Conservation (phyloP, 2,113 vertebrate genomes). For the Leptocoma aspasia region DNA sequence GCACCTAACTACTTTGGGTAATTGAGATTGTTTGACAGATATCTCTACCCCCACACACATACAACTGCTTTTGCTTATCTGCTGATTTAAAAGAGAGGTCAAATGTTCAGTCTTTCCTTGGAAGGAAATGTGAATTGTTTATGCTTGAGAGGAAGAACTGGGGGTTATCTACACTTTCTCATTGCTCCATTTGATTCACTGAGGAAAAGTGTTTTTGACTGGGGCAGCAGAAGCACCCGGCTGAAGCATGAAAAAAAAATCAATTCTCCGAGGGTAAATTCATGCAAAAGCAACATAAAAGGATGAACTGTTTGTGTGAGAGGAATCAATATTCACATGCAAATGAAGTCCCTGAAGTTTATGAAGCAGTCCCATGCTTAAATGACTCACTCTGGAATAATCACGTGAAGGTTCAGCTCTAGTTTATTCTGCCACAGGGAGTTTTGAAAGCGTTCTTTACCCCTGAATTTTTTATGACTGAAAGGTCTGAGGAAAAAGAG, state of each 20-base stretch:
- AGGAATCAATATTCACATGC: conserved; percentile 59
- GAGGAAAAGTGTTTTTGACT: conserved; percentile 34
- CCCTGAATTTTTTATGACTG: conserved; percentile 29
- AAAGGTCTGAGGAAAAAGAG: neutral
- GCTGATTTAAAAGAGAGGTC: conserved; percentile 43
- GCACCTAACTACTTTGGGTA: neutral
- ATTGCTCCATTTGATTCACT: conserved; percentile 32
- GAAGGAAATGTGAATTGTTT: conserved; percentile 43
- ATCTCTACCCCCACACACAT: neutral
- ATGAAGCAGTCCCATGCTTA: conserved; percentile 45
- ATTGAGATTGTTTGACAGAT: neutral
- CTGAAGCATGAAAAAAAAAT: neutral
- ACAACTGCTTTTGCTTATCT: conserved; percentile 1
- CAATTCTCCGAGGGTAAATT: conserved; percentile 24
- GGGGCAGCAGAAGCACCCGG: neutral
- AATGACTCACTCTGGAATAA: conserved; percentile 46
- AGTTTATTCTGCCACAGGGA: conserved; percentile 41
- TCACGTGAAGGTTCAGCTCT: conserved; percentile 20
- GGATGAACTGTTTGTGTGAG: conserved; percentile 40
- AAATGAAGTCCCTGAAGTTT: conserved; percentile 61
- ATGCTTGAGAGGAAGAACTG: conserved; percentile 16
- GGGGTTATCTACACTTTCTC: conserved; percentile 5
- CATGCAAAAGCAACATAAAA: conserved; percentile 43
- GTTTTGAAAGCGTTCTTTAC: neutral
- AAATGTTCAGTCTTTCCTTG: conserved; percentile 51